Evolutionary conservation across 2,888 invertebrate genomes (phyloP).

Genomic region (Andrena bicolor): DNA sequence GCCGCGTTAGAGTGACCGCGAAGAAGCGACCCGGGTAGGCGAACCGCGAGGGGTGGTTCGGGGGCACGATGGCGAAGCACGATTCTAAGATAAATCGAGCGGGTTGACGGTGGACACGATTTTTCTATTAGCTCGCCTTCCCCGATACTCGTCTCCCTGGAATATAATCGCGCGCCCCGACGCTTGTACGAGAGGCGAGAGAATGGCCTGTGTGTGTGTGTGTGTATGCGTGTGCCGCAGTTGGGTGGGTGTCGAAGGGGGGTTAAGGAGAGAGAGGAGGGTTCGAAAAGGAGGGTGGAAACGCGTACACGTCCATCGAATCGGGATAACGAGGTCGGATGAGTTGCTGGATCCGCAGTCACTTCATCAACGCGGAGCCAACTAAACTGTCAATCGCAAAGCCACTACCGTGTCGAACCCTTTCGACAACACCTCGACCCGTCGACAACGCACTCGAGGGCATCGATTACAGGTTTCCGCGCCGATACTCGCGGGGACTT

Average conservation of each 20-base stretch:
- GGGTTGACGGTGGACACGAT: conserved; percentile 80
- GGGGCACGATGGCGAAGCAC: conserved; percentile 2
- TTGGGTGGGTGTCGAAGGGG: neutral
- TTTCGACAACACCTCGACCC: conserved; percentile 63
- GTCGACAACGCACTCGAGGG: conserved; percentile 55
- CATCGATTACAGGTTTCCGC: conserved; percentile 34
- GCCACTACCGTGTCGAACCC: conserved; percentile 68
- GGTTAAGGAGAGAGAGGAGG: conserved; percentile 12
- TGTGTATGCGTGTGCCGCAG: neutral
- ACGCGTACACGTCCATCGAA: conserved; percentile 51
- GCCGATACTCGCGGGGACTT: neutral
- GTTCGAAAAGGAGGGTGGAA: conserved; percentile 33
- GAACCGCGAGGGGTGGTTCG: neutral
- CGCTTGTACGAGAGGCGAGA: conserved; percentile 5
- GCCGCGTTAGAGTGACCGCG: neutral
- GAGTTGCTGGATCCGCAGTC: conserved; percentile 78
- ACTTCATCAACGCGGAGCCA: conserved; percentile 79
- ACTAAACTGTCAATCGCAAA: conserved; percentile 81
- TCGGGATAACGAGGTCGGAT: conserved; percentile 78
- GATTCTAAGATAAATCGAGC: conserved; percentile 79
- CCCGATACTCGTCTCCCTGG: conserved; percentile 54
- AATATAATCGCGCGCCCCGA: conserved; percentile 46
- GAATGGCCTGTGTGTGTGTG: conserved; percentile 24
- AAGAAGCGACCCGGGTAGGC: neutral
- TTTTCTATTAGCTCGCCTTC: conserved; percentile 80